Base-by-base conservation (phyloP, 2,113 vertebrate species). In the Phaethon lepturus region DNA sequence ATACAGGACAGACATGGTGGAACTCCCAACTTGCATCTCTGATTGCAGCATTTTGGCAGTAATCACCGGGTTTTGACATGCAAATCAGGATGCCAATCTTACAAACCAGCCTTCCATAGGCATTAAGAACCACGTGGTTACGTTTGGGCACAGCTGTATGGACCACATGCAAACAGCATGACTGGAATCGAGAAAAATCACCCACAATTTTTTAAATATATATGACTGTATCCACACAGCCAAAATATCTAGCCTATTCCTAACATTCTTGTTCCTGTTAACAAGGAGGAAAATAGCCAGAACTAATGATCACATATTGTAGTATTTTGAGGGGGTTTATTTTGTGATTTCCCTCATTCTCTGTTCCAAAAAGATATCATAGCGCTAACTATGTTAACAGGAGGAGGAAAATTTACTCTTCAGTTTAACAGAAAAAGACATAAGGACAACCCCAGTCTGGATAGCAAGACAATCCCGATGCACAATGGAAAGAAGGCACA, bases 41-140 rank as follows among this genome's bases (percentile, higher is more conserved):
- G 93, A 96, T 95, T 96, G 86, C 93, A 93, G 72, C 52, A 94
- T 92, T 96, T 73, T 94, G 63, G 45, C 47, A 85, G 80, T 63
- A 95, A 97, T 87, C 91, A 95, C n/a, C 77, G 60, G 25, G 63
- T 84, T 95, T 95, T 92, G 91, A 95, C 84, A 93, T 87, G 91
- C 79, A 93, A 91, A 96, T 95, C 64, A 94, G 83, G 49, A 58
- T 20, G n/a, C 45, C 79, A 66, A 6, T n/a, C 76, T 81, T 53
- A 71, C 42, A 74, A 72, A 77, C 42, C 42, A 67, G 58, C 20
- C 52, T 77, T 59, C 60, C 68, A 40, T 1, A 22, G 49, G 55
- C 33, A 73, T n/a, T 53, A 79, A 85, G 49, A 92, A 72, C 86
- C 78, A 56, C 0, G 1, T 7, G 72, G 76, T 38, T 44, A 42